Base-by-base conservation (phyloP, 2,888 invertebrate species). In the Zhengitettix transpicula region DNA sequence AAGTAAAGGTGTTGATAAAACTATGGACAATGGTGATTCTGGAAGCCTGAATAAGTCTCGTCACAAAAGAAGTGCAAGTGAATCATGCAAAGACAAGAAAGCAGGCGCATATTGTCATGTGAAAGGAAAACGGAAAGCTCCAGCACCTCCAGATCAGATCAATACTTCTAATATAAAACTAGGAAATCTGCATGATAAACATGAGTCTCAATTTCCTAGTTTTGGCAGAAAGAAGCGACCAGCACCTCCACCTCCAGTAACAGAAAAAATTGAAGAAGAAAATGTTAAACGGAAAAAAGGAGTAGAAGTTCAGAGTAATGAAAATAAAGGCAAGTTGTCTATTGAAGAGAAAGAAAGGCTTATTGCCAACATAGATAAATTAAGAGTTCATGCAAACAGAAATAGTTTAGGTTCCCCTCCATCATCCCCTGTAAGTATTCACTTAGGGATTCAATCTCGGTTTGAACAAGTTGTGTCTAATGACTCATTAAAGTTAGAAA, bases 51-150 rank as follows among this genome's bases (percentile, higher is more conserved):
- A 58, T 28, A 58, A 53, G 42, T 57, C 61, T 42, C 63, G 76
- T 44, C 75, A 77, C 64, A 73, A 82, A 53, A 74, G 82, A 66
- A 80, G 81, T 28, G 76, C 78, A n/a, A 84, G 82, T 68, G 83
- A 83, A 72, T 76, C 77, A 15, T 77, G 79, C 40, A 77, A 78
- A 65, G 78, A 78, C 62, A 77, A 79, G 55, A 78, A 78, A 64
- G 77, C 81, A 11, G 79, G 80, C 8, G 73, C 75, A 5, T 77
- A 76, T 66, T 71, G 76, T 40, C 84, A 87, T 74, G 87, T 87
- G 0, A 85, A 85, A 65, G 87, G 87, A 40, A 88, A 88, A 70
- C 73, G 87, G 57, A 81, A 80, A 68, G 87, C 87, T 0, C 87
- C 87, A 0, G 79, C 77, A 64, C 87, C 87, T 9, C 87, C 86